Base-by-base conservation (phyloP, 2,888 invertebrate genomes). In the Drosophila pseudotakahashii region DNA sequence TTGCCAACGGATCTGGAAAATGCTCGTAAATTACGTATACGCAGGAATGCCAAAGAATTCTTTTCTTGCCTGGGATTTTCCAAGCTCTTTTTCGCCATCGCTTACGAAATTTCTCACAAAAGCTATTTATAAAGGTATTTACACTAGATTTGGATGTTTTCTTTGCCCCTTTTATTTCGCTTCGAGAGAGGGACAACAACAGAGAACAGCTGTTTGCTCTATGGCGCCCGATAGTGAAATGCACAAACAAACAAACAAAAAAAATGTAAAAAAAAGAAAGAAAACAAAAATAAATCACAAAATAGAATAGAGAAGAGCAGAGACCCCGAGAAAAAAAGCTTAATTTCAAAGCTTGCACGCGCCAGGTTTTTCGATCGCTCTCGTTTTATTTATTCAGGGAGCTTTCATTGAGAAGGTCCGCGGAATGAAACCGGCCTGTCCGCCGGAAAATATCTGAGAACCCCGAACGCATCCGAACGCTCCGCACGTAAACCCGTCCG, bases 31-130 rank as follows among this genome's bases (percentile, higher is more conserved):
- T 71, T 69, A 57, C 70, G 73, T 55, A 73, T 67, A 72, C 52
- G 58, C 42, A 52, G 36, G 53, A 39, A 36, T 42, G 45, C 3
- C 7, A 16, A 13, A 44, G 37, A 37, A 64, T 69, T 54, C 11
- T 14, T 19, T 19, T 36, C 64, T 59, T 59, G 63, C 57, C 64
- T 62, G 61, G 54, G 77, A 60, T 79, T 73, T 80, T 81, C 71
- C 72, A 77, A 83, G 78, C 62, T 62, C 44, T 34, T 54, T 51
- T 60, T 64, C 48, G 41, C 48, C 47, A 48, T 34, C 30, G 76
- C 87, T 82, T 88, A 73, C 89, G 89, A 82, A 88, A 88, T 87
- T 80, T 84, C 78, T 76, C 71, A 55, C 55, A 77, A 53, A 70
- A 66, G 47, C 67, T 64, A 64, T 73, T 53, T 53, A 39, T 73